Base-by-base conservation (phyloP, 2,113 vertebrate genomes). In the Catharus fuscescens region DNA sequence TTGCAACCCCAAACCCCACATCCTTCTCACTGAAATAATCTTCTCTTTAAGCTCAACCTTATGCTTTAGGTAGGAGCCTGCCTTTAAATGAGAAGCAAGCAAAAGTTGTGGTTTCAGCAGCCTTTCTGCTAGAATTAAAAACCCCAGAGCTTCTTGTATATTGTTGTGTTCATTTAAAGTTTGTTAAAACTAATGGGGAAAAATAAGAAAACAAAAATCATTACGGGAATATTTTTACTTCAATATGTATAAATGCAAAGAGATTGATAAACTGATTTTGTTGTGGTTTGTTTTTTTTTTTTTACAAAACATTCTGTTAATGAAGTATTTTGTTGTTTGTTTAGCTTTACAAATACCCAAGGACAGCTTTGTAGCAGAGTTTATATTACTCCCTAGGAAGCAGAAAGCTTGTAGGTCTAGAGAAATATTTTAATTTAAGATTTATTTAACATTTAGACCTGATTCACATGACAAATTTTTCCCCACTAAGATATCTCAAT, bases 311-410 rank as follows among this genome's bases (percentile, higher is more conserved):
- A 10, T 88, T 93, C 91, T 57, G 62, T 88, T 96, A 91, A 96
- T 96, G 61, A 94, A 92, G 53, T 89, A 38, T 83, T 90, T 88
- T 77, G 70, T 61, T 95, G 44, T 85, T 96, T 95, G 72, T 92
- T 96, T 97, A 88, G 72, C 82, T 90, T 88, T 83, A 73, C 80
- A 96, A 77, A 91, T 87, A 91, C 9, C 50, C 78, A 86, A 87
- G 80, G 64, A 76, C 87, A 85, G 62, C 52, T 84, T 92, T 72
- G 4, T 91, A 87, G 92, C 89, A 78, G 82, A 70, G 50, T 42
- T 80, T 86, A 5, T 73, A 31, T 93, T 78, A 38, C 89, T 91
- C 73, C 52, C 45, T 45, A 61, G 62, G 89, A 93, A 94, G n/a
- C n/a, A 47, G 45, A 67, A 80, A 92, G 38, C 48, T 90, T 94